phyloP scores from a whole-genome alignment of 2,888 invertebrate species.

The Apomyelois bistriatella region DNA sequence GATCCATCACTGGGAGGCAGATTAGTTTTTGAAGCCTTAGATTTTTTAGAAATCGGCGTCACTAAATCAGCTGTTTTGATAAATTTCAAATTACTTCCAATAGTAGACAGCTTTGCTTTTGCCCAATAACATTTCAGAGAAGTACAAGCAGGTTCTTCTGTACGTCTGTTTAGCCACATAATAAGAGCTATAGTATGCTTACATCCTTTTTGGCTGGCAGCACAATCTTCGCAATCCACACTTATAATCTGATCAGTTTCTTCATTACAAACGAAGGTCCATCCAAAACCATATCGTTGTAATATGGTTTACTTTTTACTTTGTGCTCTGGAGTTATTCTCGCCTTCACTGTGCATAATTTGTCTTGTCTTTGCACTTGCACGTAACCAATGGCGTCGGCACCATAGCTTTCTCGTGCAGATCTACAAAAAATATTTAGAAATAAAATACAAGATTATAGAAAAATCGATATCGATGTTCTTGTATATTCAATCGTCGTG shows the following conservation, averaged over 20 bases:
- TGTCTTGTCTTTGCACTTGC: no score
- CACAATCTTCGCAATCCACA: constrained; percentile 13
- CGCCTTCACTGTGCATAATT: no score
- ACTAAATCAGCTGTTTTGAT: neutral
- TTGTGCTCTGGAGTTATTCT: no score
- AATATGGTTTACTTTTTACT: no score
- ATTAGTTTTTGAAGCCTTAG: neutral
- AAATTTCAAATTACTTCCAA: constrained; percentile 3
- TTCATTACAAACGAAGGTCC: neutral
- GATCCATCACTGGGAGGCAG: neutral
- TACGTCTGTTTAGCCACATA: constrained; percentile 15
- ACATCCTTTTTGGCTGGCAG: constrained; percentile 10
- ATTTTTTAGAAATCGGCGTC: neutral
- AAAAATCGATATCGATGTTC: no score
- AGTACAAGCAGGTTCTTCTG: constrained; percentile 14
- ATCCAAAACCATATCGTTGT: no score
- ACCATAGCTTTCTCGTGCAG: no score
- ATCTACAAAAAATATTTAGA: no score
- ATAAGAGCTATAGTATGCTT: constrained; percentile 13
- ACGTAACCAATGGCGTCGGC: no score
- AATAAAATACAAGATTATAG: no score
- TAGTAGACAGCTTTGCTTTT: constrained; percentile 11
- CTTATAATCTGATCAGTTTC: neutral
- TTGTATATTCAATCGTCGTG: no score
- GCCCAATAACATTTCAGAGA: constrained; percentile 15